Conservation (phyloP, 2,797 vertebrate species). For the Borostomias antarcticus region DNA sequence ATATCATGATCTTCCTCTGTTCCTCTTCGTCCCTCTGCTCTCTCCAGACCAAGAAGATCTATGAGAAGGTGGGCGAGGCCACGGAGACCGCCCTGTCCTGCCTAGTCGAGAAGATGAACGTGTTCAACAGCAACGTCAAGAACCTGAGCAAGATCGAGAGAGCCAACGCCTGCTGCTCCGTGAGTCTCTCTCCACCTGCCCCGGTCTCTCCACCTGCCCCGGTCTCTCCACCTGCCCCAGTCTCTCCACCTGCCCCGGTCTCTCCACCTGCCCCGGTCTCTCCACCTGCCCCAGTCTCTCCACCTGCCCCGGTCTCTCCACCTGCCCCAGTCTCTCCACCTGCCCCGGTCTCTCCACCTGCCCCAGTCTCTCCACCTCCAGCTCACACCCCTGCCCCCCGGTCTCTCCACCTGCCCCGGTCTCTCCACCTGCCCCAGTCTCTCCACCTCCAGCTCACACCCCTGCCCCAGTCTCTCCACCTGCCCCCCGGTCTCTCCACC, state of each 20-base stretch:
- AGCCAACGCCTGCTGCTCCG: constrained; percentile 87
- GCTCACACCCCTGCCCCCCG: background rate
- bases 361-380: no score
- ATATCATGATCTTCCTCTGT: background rate
- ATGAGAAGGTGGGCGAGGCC: constrained; percentile 94
- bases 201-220: no score
- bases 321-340: no score
- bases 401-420: background rate
- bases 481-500: no score
- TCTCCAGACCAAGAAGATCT: constrained; percentile 87
- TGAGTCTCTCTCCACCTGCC: constrained; percentile 57
- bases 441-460: no score
- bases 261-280: background rate
- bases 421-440: no score
- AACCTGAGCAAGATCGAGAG: constrained; percentile 83
- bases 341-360: background rate
- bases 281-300: background rate
- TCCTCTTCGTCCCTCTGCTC: constrained; percentile 11
- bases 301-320: no score
- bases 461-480: background rate
- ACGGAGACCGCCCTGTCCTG: constrained; percentile 91
- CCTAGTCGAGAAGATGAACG: constrained; percentile 97
- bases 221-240: background rate
- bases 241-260: no score
- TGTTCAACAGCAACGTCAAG: constrained; percentile 84